These are phyloP conservation scores for Lateolabrax maculatus DNA, from an alignment of 2,797 vertebrate species.

Conservation along the genomic window DNA sequence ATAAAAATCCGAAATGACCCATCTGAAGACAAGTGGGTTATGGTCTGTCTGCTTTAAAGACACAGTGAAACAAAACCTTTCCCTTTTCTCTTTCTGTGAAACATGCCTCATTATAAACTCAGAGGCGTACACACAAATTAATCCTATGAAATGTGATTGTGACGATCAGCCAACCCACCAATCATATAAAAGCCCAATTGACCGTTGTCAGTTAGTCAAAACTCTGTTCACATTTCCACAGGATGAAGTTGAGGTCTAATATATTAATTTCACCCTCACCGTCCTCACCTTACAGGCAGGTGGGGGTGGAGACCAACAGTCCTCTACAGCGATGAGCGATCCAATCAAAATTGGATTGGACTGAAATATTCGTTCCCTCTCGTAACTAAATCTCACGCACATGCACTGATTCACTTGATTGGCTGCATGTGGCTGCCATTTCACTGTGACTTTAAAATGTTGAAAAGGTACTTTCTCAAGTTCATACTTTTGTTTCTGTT, in stretches of 20 bases:
- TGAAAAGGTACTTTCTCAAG: neutral
- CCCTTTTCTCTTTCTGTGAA: neutral
- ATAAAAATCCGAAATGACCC: neutral
- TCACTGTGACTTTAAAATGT: neutral
- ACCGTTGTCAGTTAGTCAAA: neutral
- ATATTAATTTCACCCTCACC: neutral
- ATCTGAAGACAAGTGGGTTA: neutral
- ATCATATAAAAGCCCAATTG: neutral
- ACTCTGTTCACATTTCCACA: neutral
- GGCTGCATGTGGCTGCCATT: neutral
- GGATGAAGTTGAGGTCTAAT: neutral
- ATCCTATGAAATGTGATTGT: neutral
- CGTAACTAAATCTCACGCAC: neutral
- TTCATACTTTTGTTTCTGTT: neutral
- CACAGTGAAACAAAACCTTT: neutral
- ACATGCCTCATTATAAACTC: neutral
- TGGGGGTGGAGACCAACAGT: neutral
- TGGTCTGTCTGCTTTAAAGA: neutral
- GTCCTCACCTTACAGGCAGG: neutral
- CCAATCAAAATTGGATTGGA: neutral
- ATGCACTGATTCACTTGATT: neutral
- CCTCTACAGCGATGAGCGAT: neutral
- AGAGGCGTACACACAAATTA: neutral
- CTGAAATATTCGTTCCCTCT: slow-evolving; percentile 1
- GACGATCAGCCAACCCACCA: neutral